Evolutionary conservation across 2,888 invertebrate genomes (phyloP), one percentile per base, ranked within the genome.

Genomic region (Antheraea yamamai): DNA sequence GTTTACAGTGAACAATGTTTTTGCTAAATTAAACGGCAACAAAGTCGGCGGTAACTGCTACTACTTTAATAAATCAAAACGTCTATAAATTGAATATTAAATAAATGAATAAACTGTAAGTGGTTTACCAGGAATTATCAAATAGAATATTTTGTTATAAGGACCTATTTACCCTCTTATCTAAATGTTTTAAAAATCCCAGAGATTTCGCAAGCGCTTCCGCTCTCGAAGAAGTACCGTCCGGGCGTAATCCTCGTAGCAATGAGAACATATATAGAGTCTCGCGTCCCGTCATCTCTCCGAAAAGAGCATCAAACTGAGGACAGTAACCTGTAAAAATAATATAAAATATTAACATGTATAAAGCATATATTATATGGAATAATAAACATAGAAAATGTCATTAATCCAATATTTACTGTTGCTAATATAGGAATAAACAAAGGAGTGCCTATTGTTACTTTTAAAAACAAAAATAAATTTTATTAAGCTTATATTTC

Each of bases 231-330:
- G 72, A 47, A 3, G 47, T 58, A 8, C 61, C 10, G 10, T 83
- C 81, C 1, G 94, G 93, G 23, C 91, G 92, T 64, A 97, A 89
- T 0, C 97, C 97, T n/a, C 96, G 95, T 79, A 97, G 91, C 68
- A 96, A 84, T 26, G 96, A 95, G 87, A 96, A 97, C 84, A 97
- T 92, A n/a, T 92, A 91, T 39, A 97, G 87, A 3, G 96, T 96
- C 88, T 97, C 97, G 71, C 96, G 95, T 0, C 97, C 97, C 0
- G 97, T 96, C 84, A 97, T 91, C 87, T 97, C 96, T n/a, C 95
- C 96, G 77, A 97, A 95, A 39, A 97, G 86, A 0, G 97, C 97
- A 88, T 97, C 97, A 85, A 97, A 97, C 87, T 97, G 97, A 8
- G 97, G 97, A 84, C 97, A 97, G 86, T 97, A 97, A 0, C 96